A percentile compares a stretch with the other conserved stretches of the same genome.
These are phyloP conservation scores for Rhorus exstirpatorius DNA, from an alignment of 2,888 invertebrate species.

Conservation along the genomic window DNA sequence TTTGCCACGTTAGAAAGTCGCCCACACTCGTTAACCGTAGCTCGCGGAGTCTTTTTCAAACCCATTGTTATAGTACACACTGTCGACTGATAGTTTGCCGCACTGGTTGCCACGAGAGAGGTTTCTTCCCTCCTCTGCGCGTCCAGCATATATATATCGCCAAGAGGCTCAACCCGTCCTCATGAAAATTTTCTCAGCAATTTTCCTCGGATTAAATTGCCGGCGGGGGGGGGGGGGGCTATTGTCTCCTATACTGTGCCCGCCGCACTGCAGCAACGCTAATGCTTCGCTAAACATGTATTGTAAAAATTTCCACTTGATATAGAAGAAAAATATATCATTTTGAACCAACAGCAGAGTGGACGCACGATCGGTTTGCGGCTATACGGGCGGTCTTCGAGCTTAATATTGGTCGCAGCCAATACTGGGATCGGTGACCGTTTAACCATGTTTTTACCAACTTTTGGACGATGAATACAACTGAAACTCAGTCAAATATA, in stretches of 20 bases:
- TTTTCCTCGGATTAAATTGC: conserved; percentile 50
- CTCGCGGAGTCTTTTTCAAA: conserved; percentile 62
- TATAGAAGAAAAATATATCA: background rate
- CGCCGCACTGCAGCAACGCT: background rate
- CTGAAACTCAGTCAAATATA: too few species aligned
- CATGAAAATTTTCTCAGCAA: conserved; percentile 58
- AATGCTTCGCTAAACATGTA: too few species aligned
- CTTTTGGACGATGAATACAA: too few species aligned
- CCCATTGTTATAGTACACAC: conserved; percentile 63
- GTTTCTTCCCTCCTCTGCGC: background rate
- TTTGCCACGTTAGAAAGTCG: conserved; percentile 69
- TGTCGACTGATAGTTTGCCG: conserved; percentile 62
- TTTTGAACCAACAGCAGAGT: too few species aligned
- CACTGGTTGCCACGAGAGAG: conserved; percentile 56
- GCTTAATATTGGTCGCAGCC: too few species aligned
- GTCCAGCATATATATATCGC: background rate
- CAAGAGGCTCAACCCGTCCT: conserved; percentile 13
- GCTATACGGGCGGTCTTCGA: too few species aligned
- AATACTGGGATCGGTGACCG: too few species aligned
- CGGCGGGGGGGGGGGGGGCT: too few species aligned
- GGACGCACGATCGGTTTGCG: too few species aligned
- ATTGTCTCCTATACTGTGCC: conserved; percentile 46
- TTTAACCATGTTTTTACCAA: too few species aligned
- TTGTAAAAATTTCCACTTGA: background rate
- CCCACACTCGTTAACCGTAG: conserved; percentile 66